Evolutionary conservation across 2,888 invertebrate genomes (phyloP), one percentile per base, ranked within the genome.

Genomic region (Eupeodes latifasciatus): DNA sequence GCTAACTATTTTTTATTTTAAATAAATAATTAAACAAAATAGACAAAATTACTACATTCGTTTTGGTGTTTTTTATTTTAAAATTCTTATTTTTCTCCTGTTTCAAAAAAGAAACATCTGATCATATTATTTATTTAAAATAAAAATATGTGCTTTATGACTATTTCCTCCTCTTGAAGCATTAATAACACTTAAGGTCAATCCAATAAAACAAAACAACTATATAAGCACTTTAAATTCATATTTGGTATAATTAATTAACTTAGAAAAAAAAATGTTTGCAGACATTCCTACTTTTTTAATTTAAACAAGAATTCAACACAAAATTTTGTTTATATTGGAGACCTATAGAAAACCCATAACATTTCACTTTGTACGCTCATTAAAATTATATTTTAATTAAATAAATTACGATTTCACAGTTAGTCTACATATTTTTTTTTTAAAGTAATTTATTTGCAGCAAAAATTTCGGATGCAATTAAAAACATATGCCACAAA

Each of bases 101-200:
- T 36, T 36, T 36, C 11, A 5, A 55, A 55, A 55, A 4, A 27
- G 10, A 4, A 11, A 19, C 2, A 27, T 12, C 36, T 36, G 0
- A 57, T 27, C 5, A 14, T 14, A 57, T 57, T 57, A 57, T 57
- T 57, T 57, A 57, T 57, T 57, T 14, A 57, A 57, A 34, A 57
- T 57, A 12, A 57, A 2, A 12, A 57, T 57, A 57, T 34, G 57
- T 1, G 57, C 27, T 14, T 27, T 57, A 12, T 3, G 27, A 27
- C 14, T 12, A 57, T 27, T 27, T 12, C 57, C 27, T 27, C 12
- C 2, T 4, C 5, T 11, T 4, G 2, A 5, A 57, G 57, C 34
- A 9, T 12, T 2, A 27, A 59, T 14, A 7, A 14, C 34, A 34
- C 57, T 27, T 27, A 59, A 59, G 14, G 57, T 34, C 27, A 59